These are phyloP conservation scores for Turritopsis dohrnii DNA, from an alignment of 30 jellyfish, hydroid and myxozoan genomes.

Conservation along the genomic window DNA sequence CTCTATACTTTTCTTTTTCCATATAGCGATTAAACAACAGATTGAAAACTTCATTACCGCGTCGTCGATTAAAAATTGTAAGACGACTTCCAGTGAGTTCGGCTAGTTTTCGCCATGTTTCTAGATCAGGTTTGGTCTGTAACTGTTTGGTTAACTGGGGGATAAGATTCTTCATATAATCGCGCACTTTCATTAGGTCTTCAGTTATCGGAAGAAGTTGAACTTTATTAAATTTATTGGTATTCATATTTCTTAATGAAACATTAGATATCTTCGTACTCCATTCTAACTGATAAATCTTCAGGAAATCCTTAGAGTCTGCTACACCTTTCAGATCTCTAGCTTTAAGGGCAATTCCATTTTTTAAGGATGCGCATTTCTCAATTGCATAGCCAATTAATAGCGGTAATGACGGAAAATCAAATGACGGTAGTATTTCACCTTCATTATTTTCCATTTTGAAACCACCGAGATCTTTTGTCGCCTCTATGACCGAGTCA, in stretches of 20 bases:
- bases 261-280: not conserved
- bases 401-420: not conserved
- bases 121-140: not conserved
- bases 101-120: constrained; percentile 28
- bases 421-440: not conserved
- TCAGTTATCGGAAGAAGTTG: not conserved
- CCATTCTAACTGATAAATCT: not conserved
- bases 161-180: not conserved
- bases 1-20: constrained; percentile 20
- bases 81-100: constrained; percentile 25
- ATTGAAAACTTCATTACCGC: constrained; percentile 34
- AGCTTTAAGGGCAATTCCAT: not conserved
- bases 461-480: constrained; percentile 28
- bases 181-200: not conserved
- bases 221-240: not conserved
- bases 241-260: not conserved
- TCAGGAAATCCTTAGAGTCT: not conserved
- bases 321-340: not conserved
- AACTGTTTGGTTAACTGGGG: not conserved
- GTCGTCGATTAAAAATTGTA: constrained; percentile 29
- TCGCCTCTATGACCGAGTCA: constrained; percentile 24
- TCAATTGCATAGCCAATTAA: not conserved
- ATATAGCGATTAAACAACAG: constrained; percentile 9
- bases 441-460: constrained; percentile 2
- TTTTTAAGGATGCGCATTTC: not conserved